Evolutionary conservation across 2,113 vertebrate genomes (phyloP), one percentile per base, ranked within the genome.

Genomic region (Rousettus leschenaultii): DNA sequence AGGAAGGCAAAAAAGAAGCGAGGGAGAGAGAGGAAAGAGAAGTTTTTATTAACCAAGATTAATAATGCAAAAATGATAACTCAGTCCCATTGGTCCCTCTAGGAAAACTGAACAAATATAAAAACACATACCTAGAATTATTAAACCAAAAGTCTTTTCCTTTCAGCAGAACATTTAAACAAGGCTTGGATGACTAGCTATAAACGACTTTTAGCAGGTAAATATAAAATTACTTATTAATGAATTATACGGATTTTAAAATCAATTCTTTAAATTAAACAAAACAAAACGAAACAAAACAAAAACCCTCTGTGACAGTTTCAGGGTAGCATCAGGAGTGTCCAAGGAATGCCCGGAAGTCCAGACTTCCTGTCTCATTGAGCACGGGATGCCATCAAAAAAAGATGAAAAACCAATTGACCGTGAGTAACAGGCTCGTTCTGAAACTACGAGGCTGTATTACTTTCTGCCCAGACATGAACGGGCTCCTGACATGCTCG

Each of bases 51-150:
- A 63, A 90, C 77, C 15, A 53, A 92, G 79, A 96, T 91, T 95
- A 97, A 92, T 70, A 96, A 94, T 33, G 51, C 70, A 91, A 91
- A 91, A 97, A 97, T 55, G 90, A 48, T 97, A 96, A 98, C 92
- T 98, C 85, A 95, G 51, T 96, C 91, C 48, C 33, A 94, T 7
- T 86, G 92, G 80, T 86, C 88, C 88, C 97, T 98, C 96, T 90
- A 96, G 94, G 79, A 86, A 91, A 74, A 98, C 65, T 87, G 91
- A 95, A 75, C 96, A 97, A 97, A 96, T 97, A 94, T 84, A 61
- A 97, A 93, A 38, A 94, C 65, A 96, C 89, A 95, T 96, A 97
- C 88, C 96, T 95, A 92, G 59, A 97, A 63, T 74, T 86, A 80
- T 73, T 91, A 92, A 82, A 87, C 88, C 94, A 96, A 95, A 93